Conservation (phyloP, 2,888 invertebrate genomes). For the Erynnis tages region DNA sequence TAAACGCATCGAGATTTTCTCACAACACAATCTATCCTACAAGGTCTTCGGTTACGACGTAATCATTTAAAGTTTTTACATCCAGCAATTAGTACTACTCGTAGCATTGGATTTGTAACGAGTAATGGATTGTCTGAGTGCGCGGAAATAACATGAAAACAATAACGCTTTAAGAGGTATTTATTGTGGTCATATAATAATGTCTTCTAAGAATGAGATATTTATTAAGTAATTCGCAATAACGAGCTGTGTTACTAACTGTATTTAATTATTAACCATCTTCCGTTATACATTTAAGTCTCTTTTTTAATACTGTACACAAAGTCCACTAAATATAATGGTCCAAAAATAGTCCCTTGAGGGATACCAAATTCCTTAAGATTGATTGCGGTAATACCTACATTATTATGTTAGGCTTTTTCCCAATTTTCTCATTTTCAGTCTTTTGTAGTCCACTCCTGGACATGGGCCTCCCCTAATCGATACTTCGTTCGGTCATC, state of each 20-base stretch:
- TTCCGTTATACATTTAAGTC: too few relatives aligned
- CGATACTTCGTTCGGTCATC: too few relatives aligned
- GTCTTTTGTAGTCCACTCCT: too few relatives aligned
- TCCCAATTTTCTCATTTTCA: too few relatives aligned
- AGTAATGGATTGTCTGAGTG: conserved; percentile 11
- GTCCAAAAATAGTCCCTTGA: background rate
- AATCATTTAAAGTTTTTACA: conserved; percentile 11
- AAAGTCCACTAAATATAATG: background rate
- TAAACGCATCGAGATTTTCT: conserved; percentile 8
- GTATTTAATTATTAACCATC: too few relatives aligned
- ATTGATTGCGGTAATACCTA: too few relatives aligned
- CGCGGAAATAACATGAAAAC: conserved; percentile 15
- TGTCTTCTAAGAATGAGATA: too few relatives aligned
- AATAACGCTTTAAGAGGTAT: conserved; percentile 1
- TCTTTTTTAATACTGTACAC: too few relatives aligned
- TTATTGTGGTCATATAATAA: background rate
- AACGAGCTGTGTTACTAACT: too few relatives aligned
- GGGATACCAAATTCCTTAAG: background rate
- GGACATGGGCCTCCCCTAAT: too few relatives aligned
- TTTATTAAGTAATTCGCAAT: too few relatives aligned
- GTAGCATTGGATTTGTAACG: conserved; percentile 4
- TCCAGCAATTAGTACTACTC: conserved; percentile 2
- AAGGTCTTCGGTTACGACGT: conserved; percentile 8
- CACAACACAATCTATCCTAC: conserved; percentile 3
- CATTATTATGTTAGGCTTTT: too few relatives aligned